A percentile compares a stretch with the other conserved stretches of the same genome.
Conservation (phyloP, 2,113 vertebrate species). For the Noctilio leporinus region DNA sequence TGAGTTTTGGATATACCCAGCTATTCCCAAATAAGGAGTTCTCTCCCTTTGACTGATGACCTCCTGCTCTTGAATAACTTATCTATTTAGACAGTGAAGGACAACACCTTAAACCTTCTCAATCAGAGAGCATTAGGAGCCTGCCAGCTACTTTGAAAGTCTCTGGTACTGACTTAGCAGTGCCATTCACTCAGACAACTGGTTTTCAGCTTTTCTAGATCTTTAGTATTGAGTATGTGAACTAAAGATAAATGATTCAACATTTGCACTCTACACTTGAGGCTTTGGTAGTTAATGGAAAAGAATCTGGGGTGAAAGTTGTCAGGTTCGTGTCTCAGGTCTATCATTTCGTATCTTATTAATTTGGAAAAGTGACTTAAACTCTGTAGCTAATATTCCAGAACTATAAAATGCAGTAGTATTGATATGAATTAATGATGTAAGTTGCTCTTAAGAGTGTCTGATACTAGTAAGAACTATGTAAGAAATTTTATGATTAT, state of each 20-base stretch:
- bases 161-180: not conserved
- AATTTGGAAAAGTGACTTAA: not conserved
- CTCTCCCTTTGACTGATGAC: not conserved
- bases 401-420: not conserved
- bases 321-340: not conserved
- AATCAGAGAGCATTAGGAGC: not conserved
- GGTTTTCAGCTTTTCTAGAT: not conserved
- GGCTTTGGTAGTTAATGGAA: not conserved
- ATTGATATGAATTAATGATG: not conserved
- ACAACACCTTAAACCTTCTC: not conserved
- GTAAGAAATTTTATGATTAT: not conserved
- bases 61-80: not conserved
- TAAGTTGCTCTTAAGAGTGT: not conserved
- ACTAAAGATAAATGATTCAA: not conserved
- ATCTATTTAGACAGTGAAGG: not conserved
- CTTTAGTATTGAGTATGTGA: not conserved
- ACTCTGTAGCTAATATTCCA: not conserved
- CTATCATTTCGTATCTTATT: not conserved
- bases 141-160: not conserved
- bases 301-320: not conserved
- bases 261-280: not conserved
- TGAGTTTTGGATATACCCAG: not conserved
- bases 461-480: not conserved
- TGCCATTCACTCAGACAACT: not conserved
- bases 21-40: not conserved